Evolutionary conservation across 2,888 invertebrate species (phyloP).

Genomic region (Blomia tropicalis): DNA sequence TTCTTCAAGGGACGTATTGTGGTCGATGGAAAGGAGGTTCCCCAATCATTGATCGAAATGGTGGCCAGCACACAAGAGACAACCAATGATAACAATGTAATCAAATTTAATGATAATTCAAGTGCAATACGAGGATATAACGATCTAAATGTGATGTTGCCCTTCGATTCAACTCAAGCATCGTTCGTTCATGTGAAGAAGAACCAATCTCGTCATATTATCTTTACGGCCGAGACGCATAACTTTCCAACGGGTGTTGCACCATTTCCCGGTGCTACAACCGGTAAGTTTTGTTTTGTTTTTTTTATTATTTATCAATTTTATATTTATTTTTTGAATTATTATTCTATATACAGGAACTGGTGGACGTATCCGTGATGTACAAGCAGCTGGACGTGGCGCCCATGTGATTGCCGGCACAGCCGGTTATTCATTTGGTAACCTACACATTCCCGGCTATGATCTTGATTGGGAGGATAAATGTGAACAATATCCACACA

Average conservation of each 20-base stretch:
- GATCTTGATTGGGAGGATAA: slow-evolving; percentile 68
- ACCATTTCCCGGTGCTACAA: slow-evolving; percentile 93
- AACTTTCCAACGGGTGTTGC: slow-evolving; percentile 93
- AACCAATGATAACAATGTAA: slow-evolving; percentile 81
- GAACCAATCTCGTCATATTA: slow-evolving; percentile 57
- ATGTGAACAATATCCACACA: slow-evolving; percentile 53
- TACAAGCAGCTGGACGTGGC: slow-evolving; percentile 84
- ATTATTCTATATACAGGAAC: slow-evolving; percentile 46
- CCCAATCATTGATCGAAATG: slow-evolving; percentile 76
- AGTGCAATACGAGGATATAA: slow-evolving; percentile 71
- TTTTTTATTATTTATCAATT: background rate
- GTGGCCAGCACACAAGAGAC: slow-evolving; percentile 70
- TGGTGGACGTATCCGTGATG: slow-evolving; percentile 83
- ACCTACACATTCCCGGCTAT: slow-evolving; percentile 73
- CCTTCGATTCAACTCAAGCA: slow-evolving; percentile 49
- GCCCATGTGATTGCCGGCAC: slow-evolving; percentile 87
- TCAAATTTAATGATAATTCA: slow-evolving; percentile 81
- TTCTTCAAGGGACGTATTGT: slow-evolving; percentile 84
- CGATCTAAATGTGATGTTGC: slow-evolving; percentile 50
- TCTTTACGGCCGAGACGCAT: slow-evolving; percentile 96
- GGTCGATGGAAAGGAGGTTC: slow-evolving; percentile 58
- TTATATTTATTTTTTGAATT: background rate
- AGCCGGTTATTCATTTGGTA: slow-evolving; percentile 89
- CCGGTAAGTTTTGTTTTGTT: slow-evolving; percentile 37
- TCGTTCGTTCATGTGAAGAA: slow-evolving; percentile 42